Evolutionary conservation across 2,797 vertebrate genomes (phyloP), one percentile per base, ranked within the genome.

Genomic region (Epinephelus awoara): DNA sequence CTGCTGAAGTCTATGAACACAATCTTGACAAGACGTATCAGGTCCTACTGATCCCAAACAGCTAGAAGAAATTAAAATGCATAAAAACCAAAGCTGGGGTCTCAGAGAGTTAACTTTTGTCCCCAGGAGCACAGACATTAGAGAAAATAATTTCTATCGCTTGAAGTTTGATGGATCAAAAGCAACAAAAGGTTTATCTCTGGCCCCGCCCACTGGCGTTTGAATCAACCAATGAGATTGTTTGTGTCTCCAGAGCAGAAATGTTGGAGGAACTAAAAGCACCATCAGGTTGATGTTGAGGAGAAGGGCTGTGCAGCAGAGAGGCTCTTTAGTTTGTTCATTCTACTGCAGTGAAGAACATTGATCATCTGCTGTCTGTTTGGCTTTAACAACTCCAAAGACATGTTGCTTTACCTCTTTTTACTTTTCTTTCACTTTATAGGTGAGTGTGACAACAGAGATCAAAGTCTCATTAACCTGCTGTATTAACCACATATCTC

Each of bases 351-450:
- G 74, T 23, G 57, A 58, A 61, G 34, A 75, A 75, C 66, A 23
- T 59, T 71, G 57, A 27, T 70, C 57, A 46, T 67, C 55, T 51
- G 63, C 65, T 62, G 65, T 52, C 40, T 67, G 69, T 68, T 27
- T 44, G 56, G 42, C 25, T 59, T 75, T 1, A 67, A 59, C 56
- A 27, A 2, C 58, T 65, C 52, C 61, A 79, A 55, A 70, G 75
- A 78, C 76, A 66, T 72, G 68, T 66, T 54, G 61, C 76, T 79
- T 34, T 13, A 51, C 54, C 69, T 79, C 68, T 47, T 66, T 27
- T 6, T 72, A 21, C 47, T 49, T 49, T 25, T 66, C 8, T 72
- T 47, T 66, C 23, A 29, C 38, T 47, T 54, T 6, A 54, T 38
- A 68, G 74, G 65, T 68, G 40, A 68, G 65, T 68, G 57, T 62